Evolutionary conservation across 2,888 invertebrate species (phyloP).

Genomic region (Incurvaria masculella): DNA sequence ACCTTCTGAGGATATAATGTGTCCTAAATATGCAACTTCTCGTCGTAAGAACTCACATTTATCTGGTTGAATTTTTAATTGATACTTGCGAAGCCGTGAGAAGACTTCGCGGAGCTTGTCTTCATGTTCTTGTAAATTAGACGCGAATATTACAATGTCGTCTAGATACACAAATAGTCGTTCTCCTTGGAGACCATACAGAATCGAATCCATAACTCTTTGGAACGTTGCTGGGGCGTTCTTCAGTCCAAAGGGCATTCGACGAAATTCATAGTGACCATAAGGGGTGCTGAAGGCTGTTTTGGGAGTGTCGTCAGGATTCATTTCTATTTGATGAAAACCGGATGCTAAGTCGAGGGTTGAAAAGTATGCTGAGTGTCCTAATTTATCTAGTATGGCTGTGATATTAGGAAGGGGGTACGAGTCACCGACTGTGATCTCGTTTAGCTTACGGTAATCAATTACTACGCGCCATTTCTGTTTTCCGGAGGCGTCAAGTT

Average conservation of each 20-base stretch:
- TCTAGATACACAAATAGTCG: constrained; percentile 21
- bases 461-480: constrained; percentile 10
- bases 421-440: constrained; percentile 14
- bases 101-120: constrained; percentile 22
- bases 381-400: constrained; percentile 16
- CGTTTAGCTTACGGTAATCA: constrained; percentile 13
- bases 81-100: constrained; percentile 16
- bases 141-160: constrained; percentile 20
- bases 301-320: constrained; percentile 1
- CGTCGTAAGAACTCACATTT: constrained; percentile 25
- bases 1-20: constrained; percentile 25
- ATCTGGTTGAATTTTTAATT: constrained; percentile 23
- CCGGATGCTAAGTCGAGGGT: constrained; percentile 17
- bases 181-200: constrained; percentile 18
- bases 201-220: constrained; percentile 19
- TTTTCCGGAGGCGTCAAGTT: constrained; percentile 9
- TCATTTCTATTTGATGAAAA: constrained; percentile 13
- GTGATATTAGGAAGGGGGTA: constrained; percentile 16
- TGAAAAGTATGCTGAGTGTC: constrained; percentile 16
- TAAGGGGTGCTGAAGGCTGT: constrained; percentile 17
- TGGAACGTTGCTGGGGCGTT: constrained; percentile 23
- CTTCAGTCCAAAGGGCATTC: constrained; percentile 22
- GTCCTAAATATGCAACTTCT: constrained; percentile 28
- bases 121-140: constrained; percentile 21
- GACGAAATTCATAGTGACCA: constrained; percentile 20